Evolutionary conservation across 1,140 invertebrate genomes (phyloP).

Genomic region (Oryzaephilus surinamensis): DNA sequence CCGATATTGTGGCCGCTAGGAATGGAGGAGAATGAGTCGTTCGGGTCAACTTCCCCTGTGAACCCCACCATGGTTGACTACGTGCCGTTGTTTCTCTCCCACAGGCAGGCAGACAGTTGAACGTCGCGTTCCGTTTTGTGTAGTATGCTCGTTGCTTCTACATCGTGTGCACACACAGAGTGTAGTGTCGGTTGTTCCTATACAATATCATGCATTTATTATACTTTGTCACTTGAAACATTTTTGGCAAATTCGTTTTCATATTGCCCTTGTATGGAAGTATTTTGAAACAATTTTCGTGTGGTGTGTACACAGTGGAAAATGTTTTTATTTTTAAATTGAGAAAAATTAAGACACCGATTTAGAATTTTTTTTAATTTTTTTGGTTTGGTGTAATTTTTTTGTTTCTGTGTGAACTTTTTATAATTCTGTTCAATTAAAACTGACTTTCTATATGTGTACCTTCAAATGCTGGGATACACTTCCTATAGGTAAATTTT

Average conservation of each 20-base stretch:
- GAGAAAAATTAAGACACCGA: no score
- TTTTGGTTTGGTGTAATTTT: no score
- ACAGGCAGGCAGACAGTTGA: conserved; percentile 23
- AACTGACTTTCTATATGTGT: conserved; percentile 32
- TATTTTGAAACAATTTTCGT: no score
- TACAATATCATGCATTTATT: conserved; percentile 10
- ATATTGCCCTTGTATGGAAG: no score
- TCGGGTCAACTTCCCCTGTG: conserved; percentile 31
- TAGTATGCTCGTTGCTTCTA: conserved; percentile 17
- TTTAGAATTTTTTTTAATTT: no score
- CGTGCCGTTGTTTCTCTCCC: conserved; percentile 27
- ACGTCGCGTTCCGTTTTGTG: conserved; percentile 18
- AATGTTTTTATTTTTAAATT: no score
- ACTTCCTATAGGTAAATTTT: conserved; percentile 36
- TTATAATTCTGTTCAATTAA: no score
- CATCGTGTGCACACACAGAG: no score
- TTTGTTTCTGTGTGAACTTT: no score
- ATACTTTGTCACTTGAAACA: no score
- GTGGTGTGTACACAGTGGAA: no score
- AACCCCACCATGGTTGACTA: conserved; percentile 20
- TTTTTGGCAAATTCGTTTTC: no score
- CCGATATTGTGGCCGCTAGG: conserved; percentile 37
- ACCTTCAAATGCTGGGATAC: conserved; percentile 38
- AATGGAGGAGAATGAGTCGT: conserved; percentile 33
- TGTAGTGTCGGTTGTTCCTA: conserved; percentile 2